Base-by-base conservation (phyloP, 1,140 invertebrate genomes). In the Eupristina koningsbergeri region DNA sequence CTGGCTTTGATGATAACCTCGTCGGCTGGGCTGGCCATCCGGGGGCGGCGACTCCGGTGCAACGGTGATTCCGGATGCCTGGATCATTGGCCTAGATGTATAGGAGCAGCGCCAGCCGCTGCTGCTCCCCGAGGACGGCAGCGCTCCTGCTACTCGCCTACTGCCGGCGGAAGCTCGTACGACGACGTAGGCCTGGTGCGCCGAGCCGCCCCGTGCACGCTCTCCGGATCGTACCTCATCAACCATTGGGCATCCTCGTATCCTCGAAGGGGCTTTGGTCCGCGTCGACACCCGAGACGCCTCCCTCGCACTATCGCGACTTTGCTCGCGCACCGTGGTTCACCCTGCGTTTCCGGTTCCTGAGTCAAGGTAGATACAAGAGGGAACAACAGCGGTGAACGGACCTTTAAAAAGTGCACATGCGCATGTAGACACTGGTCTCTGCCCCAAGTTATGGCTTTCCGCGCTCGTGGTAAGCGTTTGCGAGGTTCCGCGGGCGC, bases 241-340 rank as follows among this genome's bases (percentile, higher is more conserved):
- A 91, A 91, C 91, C 91, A 92, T 92, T 90, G 89, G 91, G 90
- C 90, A 91, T 91, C 89, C 87, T 90, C 87, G 87, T 85, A 87
- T 86, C 87, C 85, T 83, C 78, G 69, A 71, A 71, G 79, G 47
- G 47, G 9, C 47, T 17, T 17, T 50, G 47, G 47, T 50, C 15
- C 47, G 47, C 15, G 13, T 17, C 83, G 74, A 73, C 85, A 84
- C 85, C 50, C 22, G 11, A 26, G 13, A 34, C 73, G 45, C 45
- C 47, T 47, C 13, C 15, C 41, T 29, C 41, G 47, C 22, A 71
- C 36, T 6, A 41, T 8, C 67, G 67, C 36, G 22, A 41, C 36
- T 36, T 22, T 39, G 36, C 36, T 26, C 5, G 1, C 39, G 15
- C 5, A 71, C 0, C 7, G 8, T 64, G 0, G 61, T 19, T 29